These are phyloP conservation scores for Cossypha heuglini DNA, from an alignment of 2,797 vertebrate species.

Conservation along the genomic window DNA sequence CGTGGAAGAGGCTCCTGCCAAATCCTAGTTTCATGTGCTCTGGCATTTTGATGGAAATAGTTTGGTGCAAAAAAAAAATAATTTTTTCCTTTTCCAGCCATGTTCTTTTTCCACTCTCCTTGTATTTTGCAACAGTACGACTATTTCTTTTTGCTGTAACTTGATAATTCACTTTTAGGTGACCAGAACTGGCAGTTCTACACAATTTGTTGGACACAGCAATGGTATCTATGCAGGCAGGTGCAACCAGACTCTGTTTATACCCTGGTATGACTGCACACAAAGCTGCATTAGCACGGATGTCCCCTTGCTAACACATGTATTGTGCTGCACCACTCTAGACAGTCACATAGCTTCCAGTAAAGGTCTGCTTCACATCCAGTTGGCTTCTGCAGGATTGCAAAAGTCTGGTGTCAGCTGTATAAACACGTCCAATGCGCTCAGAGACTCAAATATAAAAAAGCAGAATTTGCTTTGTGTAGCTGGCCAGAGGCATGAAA, in stretches of 20 bases:
- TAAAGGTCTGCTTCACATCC: not conserved
- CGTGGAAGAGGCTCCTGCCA: constrained; percentile 1
- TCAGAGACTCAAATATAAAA: not conserved
- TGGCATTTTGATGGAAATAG: constrained; percentile 30
- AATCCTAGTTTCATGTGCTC: not conserved
- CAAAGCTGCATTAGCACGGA: not conserved
- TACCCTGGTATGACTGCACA: not conserved
- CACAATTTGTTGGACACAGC: not conserved
- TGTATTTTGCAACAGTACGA: not conserved
- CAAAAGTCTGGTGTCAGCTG: not conserved
- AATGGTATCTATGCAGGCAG: not conserved
- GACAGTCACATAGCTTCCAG: accelerated
- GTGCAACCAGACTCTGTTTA: not conserved
- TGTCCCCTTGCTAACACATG: not conserved
- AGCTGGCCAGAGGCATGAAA: not conserved
- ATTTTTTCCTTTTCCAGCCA: not conserved
- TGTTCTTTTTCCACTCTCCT: constrained; percentile 4
- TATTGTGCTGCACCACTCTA: not conserved
- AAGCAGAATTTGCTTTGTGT: not conserved
- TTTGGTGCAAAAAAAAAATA: not conserved
- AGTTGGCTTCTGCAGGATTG: not conserved
- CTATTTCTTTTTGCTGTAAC: not conserved
- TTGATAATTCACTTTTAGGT: constrained; percentile 26
- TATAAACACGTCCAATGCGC: not conserved
- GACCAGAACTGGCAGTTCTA: constrained; percentile 50